Percentiles rank a stretch among this genome's conserved stretches.
phyloP scores from a whole-genome alignment of 2,113 vertebrate species.

The Lophura nycthemera region DNA sequence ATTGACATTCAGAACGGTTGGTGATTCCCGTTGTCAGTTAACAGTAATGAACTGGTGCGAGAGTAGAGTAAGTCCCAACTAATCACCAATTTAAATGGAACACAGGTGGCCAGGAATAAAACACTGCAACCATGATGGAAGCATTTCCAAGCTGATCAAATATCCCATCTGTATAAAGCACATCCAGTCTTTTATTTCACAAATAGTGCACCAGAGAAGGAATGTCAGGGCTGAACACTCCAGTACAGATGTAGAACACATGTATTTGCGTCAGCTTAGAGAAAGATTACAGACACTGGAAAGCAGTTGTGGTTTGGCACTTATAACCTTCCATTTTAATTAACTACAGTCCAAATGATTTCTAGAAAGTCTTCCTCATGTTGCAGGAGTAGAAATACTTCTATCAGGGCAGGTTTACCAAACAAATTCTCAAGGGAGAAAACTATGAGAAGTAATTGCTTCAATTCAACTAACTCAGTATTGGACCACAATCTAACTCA shows the following conservation, averaged over 20 bases:
- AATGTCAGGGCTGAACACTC: slow-evolving; percentile 69
- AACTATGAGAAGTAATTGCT: neutral
- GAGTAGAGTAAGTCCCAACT: slow-evolving; percentile 38
- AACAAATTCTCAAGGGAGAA: neutral
- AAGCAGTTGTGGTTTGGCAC: slow-evolving; percentile 71
- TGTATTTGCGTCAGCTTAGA: slow-evolving; percentile 70
- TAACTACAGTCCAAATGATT: slow-evolving; percentile 41
- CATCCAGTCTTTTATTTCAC: slow-evolving; percentile 63
- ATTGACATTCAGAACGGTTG: rapidly evolving
- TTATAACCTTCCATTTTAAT: slow-evolving; percentile 49
- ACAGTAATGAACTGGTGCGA: slow-evolving; percentile 33
- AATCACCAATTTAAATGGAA: slow-evolving; percentile 59
- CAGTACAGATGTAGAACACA: slow-evolving; percentile 76
- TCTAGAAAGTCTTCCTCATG: slow-evolving; percentile 38
- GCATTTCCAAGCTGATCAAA: slow-evolving; percentile 64
- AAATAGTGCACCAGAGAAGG: slow-evolving; percentile 73
- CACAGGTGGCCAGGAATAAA: slow-evolving; percentile 9
- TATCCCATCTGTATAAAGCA: slow-evolving; percentile 69
- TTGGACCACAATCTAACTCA: rapidly evolving
- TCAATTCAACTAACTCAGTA: neutral
- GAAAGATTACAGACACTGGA: slow-evolving; percentile 58
- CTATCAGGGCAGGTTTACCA: neutral
- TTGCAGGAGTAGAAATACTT: neutral
- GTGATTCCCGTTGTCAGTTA: neutral
- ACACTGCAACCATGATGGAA: slow-evolving; percentile 25